Percentiles rank a stretch among this genome's conserved stretches.
phyloP scores from a whole-genome alignment of 2,797 vertebrate genomes.

The Channa striata region DNA sequence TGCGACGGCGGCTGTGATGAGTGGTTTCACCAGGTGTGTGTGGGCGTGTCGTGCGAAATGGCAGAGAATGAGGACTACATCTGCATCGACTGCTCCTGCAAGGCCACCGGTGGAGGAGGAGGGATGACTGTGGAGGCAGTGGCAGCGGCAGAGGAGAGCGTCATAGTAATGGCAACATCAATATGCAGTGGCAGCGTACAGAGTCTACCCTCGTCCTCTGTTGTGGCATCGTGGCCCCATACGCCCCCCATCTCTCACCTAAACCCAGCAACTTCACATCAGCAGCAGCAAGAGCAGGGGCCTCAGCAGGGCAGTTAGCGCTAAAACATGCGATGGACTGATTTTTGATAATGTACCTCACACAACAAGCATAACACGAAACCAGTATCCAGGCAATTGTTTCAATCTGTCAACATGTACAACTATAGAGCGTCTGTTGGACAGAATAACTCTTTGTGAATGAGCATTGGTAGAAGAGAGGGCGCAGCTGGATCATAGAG shows the following conservation, averaged over 20 bases:
- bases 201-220: constrained; percentile 40
- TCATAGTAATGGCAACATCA: constrained; percentile 79
- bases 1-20: constrained; percentile 98
- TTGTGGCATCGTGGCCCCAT: constrained; percentile 59
- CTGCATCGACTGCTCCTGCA: constrained; percentile 93
- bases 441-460: background rate
- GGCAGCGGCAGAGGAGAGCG: constrained; percentile 81
- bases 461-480: constrained; percentile 1
- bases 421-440: background rate
- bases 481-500: constrained; percentile 34
- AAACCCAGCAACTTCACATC: constrained; percentile 45
- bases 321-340: constrained; percentile 14
- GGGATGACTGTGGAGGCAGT: constrained; percentile 68
- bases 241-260: constrained; percentile 40
- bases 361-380: constrained; percentile 31
- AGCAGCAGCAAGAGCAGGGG: constrained; percentile 75
- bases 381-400: constrained; percentile 28
- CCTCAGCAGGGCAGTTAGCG: constrained; percentile 93
- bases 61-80: constrained; percentile 99
- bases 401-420: constrained; percentile 25
- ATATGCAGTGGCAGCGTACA: constrained; percentile 76
- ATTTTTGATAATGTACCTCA: constrained; percentile 31
- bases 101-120: constrained; percentile 54
- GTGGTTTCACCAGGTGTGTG: constrained; percentile 99
- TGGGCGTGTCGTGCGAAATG: constrained; percentile 98